Base-by-base conservation (phyloP, 2,888 invertebrate species). In the Cataglyphis livida region DNA sequence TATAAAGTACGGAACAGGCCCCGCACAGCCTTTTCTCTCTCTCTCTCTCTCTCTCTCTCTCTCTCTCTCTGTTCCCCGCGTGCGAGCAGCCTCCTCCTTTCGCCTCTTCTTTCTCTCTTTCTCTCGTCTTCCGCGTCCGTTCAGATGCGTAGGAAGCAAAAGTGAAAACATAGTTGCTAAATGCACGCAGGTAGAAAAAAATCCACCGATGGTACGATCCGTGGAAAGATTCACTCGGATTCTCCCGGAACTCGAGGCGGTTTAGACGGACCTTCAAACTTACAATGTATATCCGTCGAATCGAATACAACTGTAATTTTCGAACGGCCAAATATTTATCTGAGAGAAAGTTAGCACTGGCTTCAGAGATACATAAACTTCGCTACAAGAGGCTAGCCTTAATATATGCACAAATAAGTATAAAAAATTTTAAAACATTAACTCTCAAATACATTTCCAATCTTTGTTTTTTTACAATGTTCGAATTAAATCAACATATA, bases 141-240 rank as follows among this genome's bases (percentile, higher is more conserved):
- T 82, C 82, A 81, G 90, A 89, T 89, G 93, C 91, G 93, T 92
- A 92, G 92, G 92, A 91, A 91, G 91, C 89, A 90, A 92, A 92
- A 92, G 91, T 92, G 87, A 91, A 93, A 91, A 83, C 54, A 62
- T 9, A 54, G n/a, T 70, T 84, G 90, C 88, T 87, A 88, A 86
- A 88, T 86, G 81, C 68, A 79, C 75, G 88, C 91, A 90, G 89
- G 90, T 91, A 51, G 66, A 70, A 64, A 70, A 78, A 65, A 76
- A n/a, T n/a, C 25, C 7, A 18, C 44, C 15, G 9, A 54, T 0
- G 15, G 59, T 48, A 28, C 71, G 61, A 54, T n/a, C n/a, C 25
- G 54, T 18, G 38, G 54, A 64, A 81, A 15, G 59, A 41, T 54
- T 35, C 64, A 18, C 10, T 25, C 12, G 35, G 12, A n/a, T 25